A percentile compares a stretch with the other conserved stretches of the same genome.
These are phyloP conservation scores for Philopedon plagiatum DNA, from an alignment of 2,888 invertebrate genomes.

Conservation along the genomic window DNA sequence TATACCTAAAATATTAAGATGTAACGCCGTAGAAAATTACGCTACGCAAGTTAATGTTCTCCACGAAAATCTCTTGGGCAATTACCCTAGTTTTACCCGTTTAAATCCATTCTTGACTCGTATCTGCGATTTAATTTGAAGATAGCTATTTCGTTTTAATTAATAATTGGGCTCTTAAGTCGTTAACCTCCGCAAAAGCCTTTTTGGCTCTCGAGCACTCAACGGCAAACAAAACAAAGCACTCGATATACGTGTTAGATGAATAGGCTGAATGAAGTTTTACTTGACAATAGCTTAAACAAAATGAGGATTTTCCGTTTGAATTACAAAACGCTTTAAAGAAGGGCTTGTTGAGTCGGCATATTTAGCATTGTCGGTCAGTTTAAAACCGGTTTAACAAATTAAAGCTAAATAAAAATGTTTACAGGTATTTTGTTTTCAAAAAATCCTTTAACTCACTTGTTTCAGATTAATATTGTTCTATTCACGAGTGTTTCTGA, in stretches of 20 bases:
- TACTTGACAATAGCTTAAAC: slow-evolving; percentile 15
- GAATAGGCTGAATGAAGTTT: slow-evolving; percentile 27
- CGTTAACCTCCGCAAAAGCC: slow-evolving; percentile 24
- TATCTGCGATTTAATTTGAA: slow-evolving; percentile 35
- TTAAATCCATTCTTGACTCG: slow-evolving; percentile 35
- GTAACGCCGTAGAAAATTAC: slow-evolving; percentile 23
- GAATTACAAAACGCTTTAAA: slow-evolving; percentile 5
- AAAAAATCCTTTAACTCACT: no score
- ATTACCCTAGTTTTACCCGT: slow-evolving; percentile 29
- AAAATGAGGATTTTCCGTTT: slow-evolving; percentile 10
- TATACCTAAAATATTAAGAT: slow-evolving; percentile 23
- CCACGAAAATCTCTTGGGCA: slow-evolving; percentile 17
- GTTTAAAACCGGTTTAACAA: not conserved
- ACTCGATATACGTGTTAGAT: slow-evolving; percentile 32
- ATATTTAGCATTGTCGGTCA: not conserved
- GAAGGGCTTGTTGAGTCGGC: not conserved
- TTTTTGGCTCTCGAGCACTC: slow-evolving; percentile 25
- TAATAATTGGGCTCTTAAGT: slow-evolving; percentile 34
- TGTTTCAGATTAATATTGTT: no score
- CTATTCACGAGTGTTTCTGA: no score
- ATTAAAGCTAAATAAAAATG: not conserved
- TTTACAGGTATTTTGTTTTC: not conserved
- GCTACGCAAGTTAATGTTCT: slow-evolving; percentile 20
- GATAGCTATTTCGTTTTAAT: slow-evolving; percentile 36
- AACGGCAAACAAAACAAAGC: slow-evolving; percentile 36